Conservation (phyloP, 2,888 invertebrate genomes). For the Nudaria mundana region DNA sequence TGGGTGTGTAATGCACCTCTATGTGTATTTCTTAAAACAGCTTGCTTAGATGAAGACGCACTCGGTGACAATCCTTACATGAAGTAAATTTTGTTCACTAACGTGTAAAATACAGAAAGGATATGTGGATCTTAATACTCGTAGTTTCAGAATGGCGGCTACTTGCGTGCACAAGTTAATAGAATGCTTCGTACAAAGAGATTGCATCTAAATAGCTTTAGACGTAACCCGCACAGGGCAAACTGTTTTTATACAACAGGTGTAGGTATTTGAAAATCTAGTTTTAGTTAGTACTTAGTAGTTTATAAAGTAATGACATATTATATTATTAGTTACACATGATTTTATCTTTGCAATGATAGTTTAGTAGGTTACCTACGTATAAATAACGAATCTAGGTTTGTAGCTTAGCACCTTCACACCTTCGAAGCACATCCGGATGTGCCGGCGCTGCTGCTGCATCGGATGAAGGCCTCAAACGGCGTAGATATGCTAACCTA, state of each 20-base stretch:
- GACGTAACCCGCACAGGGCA: conserved; percentile 18
- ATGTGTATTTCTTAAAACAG: too few species aligned
- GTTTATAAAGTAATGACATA: background rate
- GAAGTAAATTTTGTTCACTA: conserved; percentile 17
- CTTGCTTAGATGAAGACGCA: conserved; percentile 12
- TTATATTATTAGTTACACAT: background rate
- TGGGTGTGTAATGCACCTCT: too few species aligned
- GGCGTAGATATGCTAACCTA: too few species aligned
- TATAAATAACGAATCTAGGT: too few species aligned
- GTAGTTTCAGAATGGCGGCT: conserved; percentile 21
- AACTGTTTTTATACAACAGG: background rate
- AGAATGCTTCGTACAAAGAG: conserved; percentile 42
- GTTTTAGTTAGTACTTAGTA: background rate
- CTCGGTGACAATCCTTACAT: conserved; percentile 9
- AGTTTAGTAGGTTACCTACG: too few species aligned
- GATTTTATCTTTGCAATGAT: too few species aligned
- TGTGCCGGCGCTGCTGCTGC: too few species aligned
- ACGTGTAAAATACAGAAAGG: conserved; percentile 16
- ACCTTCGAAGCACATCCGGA: too few species aligned
- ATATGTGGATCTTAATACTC: conserved; percentile 26
- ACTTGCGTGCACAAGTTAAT: conserved; percentile 49
- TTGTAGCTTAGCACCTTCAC: too few species aligned
- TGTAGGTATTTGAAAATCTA: background rate
- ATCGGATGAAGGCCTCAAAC: too few species aligned
- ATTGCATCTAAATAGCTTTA: conserved; percentile 64